phyloP scores from a whole-genome alignment of 2,113 vertebrate species.

The Butorides virescens region DNA sequence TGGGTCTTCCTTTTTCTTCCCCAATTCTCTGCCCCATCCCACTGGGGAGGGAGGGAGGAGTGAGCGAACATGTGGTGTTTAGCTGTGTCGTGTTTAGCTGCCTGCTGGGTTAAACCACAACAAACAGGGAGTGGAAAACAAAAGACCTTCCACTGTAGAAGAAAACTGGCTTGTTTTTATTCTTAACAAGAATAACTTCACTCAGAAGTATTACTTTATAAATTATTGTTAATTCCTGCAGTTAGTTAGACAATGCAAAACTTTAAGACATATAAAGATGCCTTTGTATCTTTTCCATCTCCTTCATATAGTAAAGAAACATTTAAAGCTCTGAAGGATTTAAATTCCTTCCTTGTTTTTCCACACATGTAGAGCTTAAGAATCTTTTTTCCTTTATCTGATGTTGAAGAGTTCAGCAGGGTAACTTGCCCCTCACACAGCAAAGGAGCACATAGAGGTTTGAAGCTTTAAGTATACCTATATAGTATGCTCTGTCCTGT shows the following conservation, averaged over 20 bases:
- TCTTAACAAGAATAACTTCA: neutral
- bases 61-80: no score
- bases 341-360: neutral
- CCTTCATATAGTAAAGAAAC: neutral
- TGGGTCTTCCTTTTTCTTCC: no score
- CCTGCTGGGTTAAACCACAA: no score
- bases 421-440: neutral
- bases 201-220: neutral
- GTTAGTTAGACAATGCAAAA: neutral
- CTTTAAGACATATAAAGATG: neutral
- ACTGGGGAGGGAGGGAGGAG: no score
- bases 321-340: neutral
- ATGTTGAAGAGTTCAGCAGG: neutral
- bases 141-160: neutral
- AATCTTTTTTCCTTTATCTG: neutral
- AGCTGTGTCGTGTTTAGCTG: no score
- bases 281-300: neutral
- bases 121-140: neutral
- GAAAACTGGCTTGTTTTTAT: neutral
- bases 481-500: neutral
- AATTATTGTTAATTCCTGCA: neutral
- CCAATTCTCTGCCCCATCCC: no score
- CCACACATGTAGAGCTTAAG: fast-evolving
- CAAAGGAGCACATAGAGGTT: neutral
- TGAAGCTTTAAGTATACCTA: neutral